Conservation (phyloP, 2,888 invertebrate genomes). For the Allolobophora icterica region DNA sequence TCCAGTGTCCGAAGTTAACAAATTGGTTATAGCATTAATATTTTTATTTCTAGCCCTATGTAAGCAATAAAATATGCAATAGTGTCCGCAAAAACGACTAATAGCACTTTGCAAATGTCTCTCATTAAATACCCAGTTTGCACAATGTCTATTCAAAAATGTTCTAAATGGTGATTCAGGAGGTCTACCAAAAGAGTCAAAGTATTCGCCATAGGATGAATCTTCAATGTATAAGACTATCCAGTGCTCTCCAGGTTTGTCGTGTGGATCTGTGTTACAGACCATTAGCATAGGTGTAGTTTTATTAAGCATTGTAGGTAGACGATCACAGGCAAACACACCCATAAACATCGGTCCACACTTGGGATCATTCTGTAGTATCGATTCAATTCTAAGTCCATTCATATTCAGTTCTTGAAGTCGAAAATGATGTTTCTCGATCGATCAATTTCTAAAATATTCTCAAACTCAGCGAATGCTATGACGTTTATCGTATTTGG, state of each 20-base stretch:
- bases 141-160: not conserved
- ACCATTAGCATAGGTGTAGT: not conserved
- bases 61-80: too few relatives aligned
- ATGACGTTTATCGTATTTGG: not conserved
- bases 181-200: constrained; percentile 11
- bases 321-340: not conserved
- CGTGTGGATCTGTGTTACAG: not conserved
- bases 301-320: not conserved
- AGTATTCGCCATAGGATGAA: not conserved
- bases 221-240: not conserved
- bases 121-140: not conserved
- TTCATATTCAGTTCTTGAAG: constrained; percentile 29
- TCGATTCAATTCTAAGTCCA: not conserved
- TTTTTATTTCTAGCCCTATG: too few relatives aligned
- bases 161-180: not conserved
- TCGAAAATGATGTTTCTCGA: constrained; percentile 9
- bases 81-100: too few relatives aligned
- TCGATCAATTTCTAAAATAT: constrained; percentile 20
- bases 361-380: not conserved
- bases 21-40: too few relatives aligned
- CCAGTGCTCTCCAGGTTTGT: not conserved
- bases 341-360: not conserved
- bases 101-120: not conserved
- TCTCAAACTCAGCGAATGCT: constrained; percentile 32
- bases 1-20: too few relatives aligned